Conservation (phyloP, 2,113 vertebrate genomes). For the Morone saxatilis region DNA sequence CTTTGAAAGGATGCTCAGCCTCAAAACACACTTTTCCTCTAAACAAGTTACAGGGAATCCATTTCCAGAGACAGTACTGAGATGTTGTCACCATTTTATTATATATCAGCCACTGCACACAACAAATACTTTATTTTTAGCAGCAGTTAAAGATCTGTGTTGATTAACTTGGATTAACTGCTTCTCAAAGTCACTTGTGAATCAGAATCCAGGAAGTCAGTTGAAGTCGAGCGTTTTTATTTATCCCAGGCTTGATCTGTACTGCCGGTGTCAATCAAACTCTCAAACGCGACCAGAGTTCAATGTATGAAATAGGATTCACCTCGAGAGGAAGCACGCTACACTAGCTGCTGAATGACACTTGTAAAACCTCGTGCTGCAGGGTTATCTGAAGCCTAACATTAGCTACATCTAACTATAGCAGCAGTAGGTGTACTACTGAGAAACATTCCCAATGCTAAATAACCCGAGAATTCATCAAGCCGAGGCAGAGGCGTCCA, state of each 20-base stretch:
- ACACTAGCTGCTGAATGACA: slow-evolving; percentile 32
- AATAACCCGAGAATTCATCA: slow-evolving; percentile 36
- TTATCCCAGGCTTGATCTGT: neutral
- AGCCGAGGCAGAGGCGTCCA: slow-evolving; percentile 40
- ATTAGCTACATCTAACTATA: slow-evolving; percentile 34
- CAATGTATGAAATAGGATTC: slow-evolving; percentile 15
- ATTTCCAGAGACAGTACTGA: neutral
- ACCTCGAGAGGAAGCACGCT: slow-evolving; percentile 19
- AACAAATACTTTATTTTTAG: neutral
- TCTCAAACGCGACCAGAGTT: slow-evolving; percentile 28
- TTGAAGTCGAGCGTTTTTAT: neutral
- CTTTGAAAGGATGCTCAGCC: slow-evolving; percentile 4
- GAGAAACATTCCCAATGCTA: slow-evolving; percentile 16
- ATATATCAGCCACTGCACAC: neutral
- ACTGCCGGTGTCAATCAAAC: slow-evolving; percentile 45
- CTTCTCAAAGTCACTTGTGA: slow-evolving; percentile 1
- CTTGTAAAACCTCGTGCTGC: neutral
- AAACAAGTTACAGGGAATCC: neutral
- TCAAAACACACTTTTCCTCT: neutral
- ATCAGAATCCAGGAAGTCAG: neutral
- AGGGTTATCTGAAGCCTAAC: slow-evolving; percentile 41
- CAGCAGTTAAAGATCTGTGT: neutral
- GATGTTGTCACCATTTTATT: neutral
- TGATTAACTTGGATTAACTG: neutral
- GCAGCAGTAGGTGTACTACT: slow-evolving; percentile 25